A percentile compares a stretch with the other conserved stretches of the same genome.
phyloP scores from a whole-genome alignment of 2,888 invertebrate species.

The Ommatoiulus sabulosus region DNA sequence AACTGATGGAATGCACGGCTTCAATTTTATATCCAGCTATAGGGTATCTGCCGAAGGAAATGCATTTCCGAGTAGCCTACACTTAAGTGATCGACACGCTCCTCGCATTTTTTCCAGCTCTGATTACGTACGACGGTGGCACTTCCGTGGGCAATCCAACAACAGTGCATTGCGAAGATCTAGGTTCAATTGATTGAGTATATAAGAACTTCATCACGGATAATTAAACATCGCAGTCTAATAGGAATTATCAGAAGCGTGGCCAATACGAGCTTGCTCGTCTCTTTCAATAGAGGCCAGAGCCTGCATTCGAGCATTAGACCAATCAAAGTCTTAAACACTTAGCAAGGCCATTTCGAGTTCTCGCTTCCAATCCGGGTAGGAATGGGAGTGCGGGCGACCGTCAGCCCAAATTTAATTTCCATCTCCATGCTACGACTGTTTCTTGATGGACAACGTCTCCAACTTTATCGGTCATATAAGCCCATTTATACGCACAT shows the following conservation, averaged over 20 bases:
- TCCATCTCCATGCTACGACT: neutral
- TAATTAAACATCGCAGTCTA: slow-evolving; percentile 34
- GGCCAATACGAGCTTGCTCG: neutral
- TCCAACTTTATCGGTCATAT: slow-evolving; percentile 26
- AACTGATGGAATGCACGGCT: neutral
- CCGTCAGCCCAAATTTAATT: slow-evolving; percentile 6
- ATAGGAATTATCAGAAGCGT: neutral
- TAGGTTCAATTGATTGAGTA: slow-evolving; percentile 17
- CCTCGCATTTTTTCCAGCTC: neutral
- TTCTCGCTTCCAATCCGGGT: slow-evolving; percentile 4
- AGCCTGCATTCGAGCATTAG: neutral
- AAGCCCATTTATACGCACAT: slow-evolving; percentile 26
- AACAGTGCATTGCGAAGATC: neutral
- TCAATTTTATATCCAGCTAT: neutral
- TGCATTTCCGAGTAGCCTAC: neutral
- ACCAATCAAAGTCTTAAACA: slow-evolving; percentile 19
- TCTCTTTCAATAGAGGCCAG: slow-evolving; percentile 25
- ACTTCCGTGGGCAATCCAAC: neutral
- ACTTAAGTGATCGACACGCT: neutral
- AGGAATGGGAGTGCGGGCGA: neutral
- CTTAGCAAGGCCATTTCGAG: slow-evolving; percentile 7
- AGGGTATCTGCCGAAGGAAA: neutral
- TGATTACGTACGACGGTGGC: neutral
- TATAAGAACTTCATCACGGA: slow-evolving; percentile 20
- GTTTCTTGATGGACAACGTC: slow-evolving; percentile 1